A percentile compares a stretch with the other conserved stretches of the same genome.
Evolutionary conservation across 2,113 vertebrate genomes (phyloP).

Genomic region (Hemibates koningsi): DNA sequence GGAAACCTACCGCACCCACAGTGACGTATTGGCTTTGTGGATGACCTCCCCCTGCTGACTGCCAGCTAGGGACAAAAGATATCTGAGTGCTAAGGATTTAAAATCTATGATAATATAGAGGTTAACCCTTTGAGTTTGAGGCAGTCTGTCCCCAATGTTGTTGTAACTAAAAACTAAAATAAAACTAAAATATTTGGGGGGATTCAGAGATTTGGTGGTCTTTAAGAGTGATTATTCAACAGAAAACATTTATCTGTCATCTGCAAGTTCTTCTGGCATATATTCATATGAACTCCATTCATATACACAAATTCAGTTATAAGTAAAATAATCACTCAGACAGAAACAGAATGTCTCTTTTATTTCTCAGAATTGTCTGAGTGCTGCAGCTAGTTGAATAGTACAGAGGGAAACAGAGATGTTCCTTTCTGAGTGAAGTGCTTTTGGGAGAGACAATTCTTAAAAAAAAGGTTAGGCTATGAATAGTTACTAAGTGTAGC

Average conservation of each 20-base stretch:
- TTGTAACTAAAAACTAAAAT: background rate
- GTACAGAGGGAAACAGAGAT: background rate
- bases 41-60: background rate
- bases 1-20: background rate
- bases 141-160: background rate
- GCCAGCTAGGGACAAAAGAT: background rate
- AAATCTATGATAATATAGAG: background rate
- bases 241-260: background rate
- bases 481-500: background rate
- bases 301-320: background rate
- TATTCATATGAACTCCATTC: background rate
- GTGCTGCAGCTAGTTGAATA: background rate
- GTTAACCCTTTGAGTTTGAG: background rate
- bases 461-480: background rate
- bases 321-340: background rate
- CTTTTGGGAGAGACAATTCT: background rate
- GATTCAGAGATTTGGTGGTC: background rate
- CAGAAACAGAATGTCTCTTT: background rate
- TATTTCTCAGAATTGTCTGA: background rate
- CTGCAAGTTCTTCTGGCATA: background rate
- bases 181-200: background rate
- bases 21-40: background rate
- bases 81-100: background rate
- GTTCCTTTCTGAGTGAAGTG: background rate
- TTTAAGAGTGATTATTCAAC: background rate